Conservation (phyloP, 2,888 invertebrate species). For the Romanomermis culicivorax region DNA sequence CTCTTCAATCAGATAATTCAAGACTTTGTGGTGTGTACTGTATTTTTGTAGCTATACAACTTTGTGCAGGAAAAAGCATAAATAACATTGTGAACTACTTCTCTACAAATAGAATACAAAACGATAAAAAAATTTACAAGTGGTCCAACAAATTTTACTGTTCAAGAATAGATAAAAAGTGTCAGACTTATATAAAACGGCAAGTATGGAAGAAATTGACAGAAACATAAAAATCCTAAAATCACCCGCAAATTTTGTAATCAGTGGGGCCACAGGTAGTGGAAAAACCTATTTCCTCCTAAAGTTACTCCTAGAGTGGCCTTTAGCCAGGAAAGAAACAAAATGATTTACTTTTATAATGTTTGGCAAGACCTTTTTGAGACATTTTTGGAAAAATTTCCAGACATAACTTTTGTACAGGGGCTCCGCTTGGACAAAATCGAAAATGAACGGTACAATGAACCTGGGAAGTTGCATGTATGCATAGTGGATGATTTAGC, state of each 20-base stretch:
- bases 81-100: neutral
- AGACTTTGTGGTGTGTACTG: neutral
- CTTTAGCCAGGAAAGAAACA: neutral
- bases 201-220: neutral
- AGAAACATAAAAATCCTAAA: neutral
- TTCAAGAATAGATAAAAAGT: too few species aligned
- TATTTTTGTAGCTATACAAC: neutral
- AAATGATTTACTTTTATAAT: neutral
- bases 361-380: neutral
- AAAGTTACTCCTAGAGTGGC: neutral
- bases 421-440: neutral
- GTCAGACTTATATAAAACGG: too few species aligned
- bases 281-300: neutral
- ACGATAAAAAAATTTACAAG: neutral
- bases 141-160: neutral
- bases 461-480: neutral
- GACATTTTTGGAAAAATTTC: neutral
- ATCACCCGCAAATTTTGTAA: neutral
- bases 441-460: neutral
- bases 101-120: neutral
- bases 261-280: neutral
- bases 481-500: neutral
- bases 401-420: neutral
- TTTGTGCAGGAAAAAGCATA: neutral
- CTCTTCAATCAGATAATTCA: neutral